Conservation (phyloP, 2,797 vertebrate genomes). For the Masticophis lateralis region DNA sequence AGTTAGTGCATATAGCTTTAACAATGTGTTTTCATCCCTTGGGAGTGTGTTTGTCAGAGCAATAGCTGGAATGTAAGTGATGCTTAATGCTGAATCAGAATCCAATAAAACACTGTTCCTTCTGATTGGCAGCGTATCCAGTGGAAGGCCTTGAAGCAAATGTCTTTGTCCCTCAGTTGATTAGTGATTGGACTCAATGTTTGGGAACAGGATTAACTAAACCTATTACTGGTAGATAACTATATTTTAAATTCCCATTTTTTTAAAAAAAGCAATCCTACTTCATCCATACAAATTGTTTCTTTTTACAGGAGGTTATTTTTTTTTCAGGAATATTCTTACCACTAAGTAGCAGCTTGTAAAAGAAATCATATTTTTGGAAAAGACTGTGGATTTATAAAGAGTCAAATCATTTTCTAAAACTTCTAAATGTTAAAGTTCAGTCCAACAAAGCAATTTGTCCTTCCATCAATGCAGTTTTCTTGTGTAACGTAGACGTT, state of each 20-base stretch:
- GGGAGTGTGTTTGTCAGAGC: not conserved
- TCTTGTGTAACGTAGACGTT: constrained; percentile 12
- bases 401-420: constrained; percentile 32
- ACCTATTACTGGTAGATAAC: not conserved
- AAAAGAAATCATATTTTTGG: not conserved
- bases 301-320: not conserved
- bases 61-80: not conserved
- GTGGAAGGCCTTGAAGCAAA: not conserved
- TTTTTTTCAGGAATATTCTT: not conserved
- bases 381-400: constrained; percentile 38
- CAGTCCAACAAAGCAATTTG: not conserved
- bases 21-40: not conserved
- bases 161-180: not conserved
- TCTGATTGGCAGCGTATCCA: not conserved
- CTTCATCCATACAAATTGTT: not conserved
- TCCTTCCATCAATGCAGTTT: constrained; percentile 7
- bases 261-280: not conserved
- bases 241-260: not conserved
- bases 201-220: not conserved
- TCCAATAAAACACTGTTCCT: not conserved
- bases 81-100: not conserved
- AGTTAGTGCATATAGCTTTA: not conserved
- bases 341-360: not conserved
- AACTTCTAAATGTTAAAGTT: constrained; percentile 16
- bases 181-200: not conserved